phyloP scores from a whole-genome alignment of 2,113 vertebrate genomes.

The Perognathus longimembris region DNA sequence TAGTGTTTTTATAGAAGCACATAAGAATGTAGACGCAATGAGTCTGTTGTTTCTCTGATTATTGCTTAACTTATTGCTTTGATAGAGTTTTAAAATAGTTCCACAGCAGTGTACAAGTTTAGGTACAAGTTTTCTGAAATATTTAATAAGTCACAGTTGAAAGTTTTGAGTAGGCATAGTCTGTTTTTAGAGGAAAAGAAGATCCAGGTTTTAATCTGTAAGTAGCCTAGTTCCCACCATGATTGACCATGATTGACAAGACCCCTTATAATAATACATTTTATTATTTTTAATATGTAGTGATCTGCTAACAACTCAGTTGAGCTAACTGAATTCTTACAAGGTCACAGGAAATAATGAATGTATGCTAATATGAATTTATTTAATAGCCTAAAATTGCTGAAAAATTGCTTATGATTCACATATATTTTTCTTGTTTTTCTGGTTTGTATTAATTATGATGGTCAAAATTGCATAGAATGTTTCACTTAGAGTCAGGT shows the following conservation, averaged over 20 bases:
- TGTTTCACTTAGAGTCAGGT: not conserved
- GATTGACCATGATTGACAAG: not conserved
- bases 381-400: not conserved
- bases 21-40: not conserved
- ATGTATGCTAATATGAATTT: not conserved
- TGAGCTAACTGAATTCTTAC: not conserved
- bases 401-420: conserved; percentile 26
- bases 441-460: not conserved
- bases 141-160: not conserved
- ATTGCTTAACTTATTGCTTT: not conserved
- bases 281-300: conserved; percentile 7
- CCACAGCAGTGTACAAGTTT: not conserved
- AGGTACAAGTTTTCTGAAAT: not conserved
- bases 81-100: not conserved
- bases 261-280: not conserved
- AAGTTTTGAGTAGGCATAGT: not conserved
- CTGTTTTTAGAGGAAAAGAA: not conserved
- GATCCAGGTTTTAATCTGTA: not conserved
- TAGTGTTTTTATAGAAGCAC: not conserved
- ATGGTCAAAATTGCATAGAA: not conserved
- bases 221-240: not conserved
- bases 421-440: not conserved
- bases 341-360: not conserved
- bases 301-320: not conserved
- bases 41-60: conserved; percentile 17